A percentile compares a stretch with the other conserved stretches of the same genome.
Evolutionary conservation across 2,888 invertebrate species (phyloP).

Genomic region (Drosophila yooni): DNA sequence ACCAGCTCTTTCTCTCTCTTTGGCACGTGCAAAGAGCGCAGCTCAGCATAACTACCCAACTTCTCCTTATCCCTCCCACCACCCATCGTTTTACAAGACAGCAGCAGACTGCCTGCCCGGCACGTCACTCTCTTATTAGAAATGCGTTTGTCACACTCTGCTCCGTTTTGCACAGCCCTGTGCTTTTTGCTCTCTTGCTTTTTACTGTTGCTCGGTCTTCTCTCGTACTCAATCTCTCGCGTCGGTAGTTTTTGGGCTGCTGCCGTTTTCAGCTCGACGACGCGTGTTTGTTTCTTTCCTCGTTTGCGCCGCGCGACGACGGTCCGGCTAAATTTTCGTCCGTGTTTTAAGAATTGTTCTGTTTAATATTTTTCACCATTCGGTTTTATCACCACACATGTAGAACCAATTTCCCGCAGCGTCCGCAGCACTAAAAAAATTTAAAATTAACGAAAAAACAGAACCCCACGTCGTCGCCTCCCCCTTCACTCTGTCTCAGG

Average conservation of each 20-base stretch:
- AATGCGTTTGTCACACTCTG: conserved; percentile 48
- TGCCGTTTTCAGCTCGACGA: conserved; percentile 47
- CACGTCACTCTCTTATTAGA: conserved; percentile 42
- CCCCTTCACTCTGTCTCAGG: conserved; percentile 2
- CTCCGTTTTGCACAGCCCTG: conserved; percentile 17
- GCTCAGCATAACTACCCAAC: conserved; percentile 25
- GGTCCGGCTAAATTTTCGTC: conserved; percentile 72
- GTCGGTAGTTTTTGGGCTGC: conserved; percentile 65
- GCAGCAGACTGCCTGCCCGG: conserved; percentile 3
- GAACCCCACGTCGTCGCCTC: conserved; percentile 40
- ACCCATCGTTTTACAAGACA: conserved; percentile 36
- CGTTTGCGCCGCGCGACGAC: conserved; percentile 75
- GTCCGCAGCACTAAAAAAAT: conserved; percentile 27
- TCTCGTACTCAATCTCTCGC: conserved; percentile 19
- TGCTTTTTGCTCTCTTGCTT: conserved; percentile 30
- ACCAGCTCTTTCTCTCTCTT: conserved; percentile 40
- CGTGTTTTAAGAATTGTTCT: conserved; percentile 69
- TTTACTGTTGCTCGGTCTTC: conserved; percentile 22
- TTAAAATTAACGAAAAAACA: conserved; percentile 1
- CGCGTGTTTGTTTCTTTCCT: conserved; percentile 77
- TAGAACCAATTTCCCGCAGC: conserved; percentile 47
- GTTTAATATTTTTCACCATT: conserved; percentile 61
- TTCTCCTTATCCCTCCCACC: not conserved
- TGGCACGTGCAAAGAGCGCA: conserved; percentile 49
- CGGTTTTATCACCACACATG: conserved; percentile 56